A percentile compares a stretch with the other conserved stretches of the same genome.
Conservation (phyloP, 2,113 vertebrate species). For the Labeo catla region DNA sequence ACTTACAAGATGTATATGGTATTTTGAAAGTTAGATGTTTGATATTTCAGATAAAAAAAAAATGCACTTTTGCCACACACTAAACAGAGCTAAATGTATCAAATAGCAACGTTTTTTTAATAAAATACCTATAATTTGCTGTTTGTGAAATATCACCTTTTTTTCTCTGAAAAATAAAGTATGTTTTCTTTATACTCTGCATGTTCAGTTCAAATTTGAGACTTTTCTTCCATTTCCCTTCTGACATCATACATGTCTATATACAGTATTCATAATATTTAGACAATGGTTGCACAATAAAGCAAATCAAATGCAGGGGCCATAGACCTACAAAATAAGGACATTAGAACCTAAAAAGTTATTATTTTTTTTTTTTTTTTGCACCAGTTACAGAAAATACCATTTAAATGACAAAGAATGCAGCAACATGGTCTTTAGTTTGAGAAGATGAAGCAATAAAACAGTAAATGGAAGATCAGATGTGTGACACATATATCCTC, state of each 20-base stretch:
- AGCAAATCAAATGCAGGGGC: not conserved
- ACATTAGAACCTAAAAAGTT: not conserved
- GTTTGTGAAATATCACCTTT: not conserved
- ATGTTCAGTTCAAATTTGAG: not conserved
- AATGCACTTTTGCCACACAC: not conserved
- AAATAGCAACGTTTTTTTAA: not conserved
- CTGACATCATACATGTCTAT: not conserved
- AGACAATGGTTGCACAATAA: not conserved
- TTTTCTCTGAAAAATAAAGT: not conserved
- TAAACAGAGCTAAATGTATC: not conserved
- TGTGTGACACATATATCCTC: not conserved
- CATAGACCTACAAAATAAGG: not conserved
- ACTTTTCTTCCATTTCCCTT: not conserved
- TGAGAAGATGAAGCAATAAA: not conserved
- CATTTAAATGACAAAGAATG: not conserved
- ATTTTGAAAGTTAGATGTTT: no score
- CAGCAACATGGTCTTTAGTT: not conserved
- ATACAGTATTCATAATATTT: not conserved
- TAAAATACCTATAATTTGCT: not conserved
- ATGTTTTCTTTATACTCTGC: not conserved
- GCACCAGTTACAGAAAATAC: not conserved
- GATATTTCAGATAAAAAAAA: no score
- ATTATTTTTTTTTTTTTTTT: not conserved
- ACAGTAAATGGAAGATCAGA: not conserved
- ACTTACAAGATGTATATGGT: no score